Evolutionary conservation across 2,888 invertebrate species (phyloP), one percentile per base, ranked within the genome.

Genomic region (Pollenia angustigena): DNA sequence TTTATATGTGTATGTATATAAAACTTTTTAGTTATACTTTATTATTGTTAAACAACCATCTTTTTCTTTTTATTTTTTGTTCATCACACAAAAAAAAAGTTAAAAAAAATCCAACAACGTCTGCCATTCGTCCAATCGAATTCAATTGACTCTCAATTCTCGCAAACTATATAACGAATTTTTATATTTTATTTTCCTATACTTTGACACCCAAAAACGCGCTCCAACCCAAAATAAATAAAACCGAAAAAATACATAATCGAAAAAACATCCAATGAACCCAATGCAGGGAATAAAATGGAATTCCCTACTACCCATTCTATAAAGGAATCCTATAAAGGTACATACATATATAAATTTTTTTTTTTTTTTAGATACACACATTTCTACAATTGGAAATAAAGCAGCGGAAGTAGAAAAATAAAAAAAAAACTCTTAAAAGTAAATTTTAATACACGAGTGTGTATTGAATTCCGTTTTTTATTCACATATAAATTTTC

Each of bases 111-210:
- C 50, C 87, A 78, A 74, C 75, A 76, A 72, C 79, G 69, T 80
- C 72, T 85, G 88, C 81, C 83, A 75, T 83, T 88, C 90, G 91
- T 89, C 92, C 92, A 92, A 92, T 92, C 92, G 92, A 92, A 92
- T 92, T 91, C 92, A 92, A 92, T 92, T 92, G 92, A 91, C 92
- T 91, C 92, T 90, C 92, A 90, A 92, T 92, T 91, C 85, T 88
- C 72, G 72, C 68, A 83, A 79, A 78, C 85, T 87, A 85, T 85
- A 75, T 79, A 75, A 46, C 86, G 56, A 52, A 86, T 86, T 86
- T 85, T 85, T 85, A 79, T 81, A 81, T 87, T 84, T 56, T 74
- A 69, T 69, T 74, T 84, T 78, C 48, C 81, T 83, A 82, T 71
- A 83, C 86, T 81, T 85, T 87, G 83, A 82, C 75, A 82, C 75